phyloP scores from a whole-genome alignment of 2,888 invertebrate genomes.

The Thereva unica region DNA sequence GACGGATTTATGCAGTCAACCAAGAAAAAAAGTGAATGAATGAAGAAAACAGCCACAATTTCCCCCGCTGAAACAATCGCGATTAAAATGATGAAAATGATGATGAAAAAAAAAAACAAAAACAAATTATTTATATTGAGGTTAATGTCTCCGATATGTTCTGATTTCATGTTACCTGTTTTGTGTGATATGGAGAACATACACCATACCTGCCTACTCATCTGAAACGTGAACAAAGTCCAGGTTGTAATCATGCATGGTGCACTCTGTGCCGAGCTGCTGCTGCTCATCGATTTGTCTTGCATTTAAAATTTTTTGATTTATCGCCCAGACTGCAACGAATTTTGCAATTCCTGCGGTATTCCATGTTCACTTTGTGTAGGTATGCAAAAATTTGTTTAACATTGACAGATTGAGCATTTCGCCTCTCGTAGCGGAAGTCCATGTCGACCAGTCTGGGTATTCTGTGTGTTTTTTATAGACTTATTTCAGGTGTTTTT shows the following conservation, averaged over 20 bases:
- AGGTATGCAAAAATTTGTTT: neutral
- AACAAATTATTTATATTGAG: neutral
- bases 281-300: conserved; percentile 11
- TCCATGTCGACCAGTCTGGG: too few relatives aligned
- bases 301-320: conserved; percentile 15
- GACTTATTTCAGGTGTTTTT: too few relatives aligned
- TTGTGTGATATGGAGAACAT: neutral
- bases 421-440: too few relatives aligned
- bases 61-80: too few relatives aligned
- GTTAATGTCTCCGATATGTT: conserved; percentile 10
- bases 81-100: too few relatives aligned
- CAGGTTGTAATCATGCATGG: neutral
- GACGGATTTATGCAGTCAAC: too few relatives aligned
- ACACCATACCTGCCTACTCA: too few relatives aligned
- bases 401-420: neutral
- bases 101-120: too few relatives aligned
- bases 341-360: conserved; percentile 12
- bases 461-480: too few relatives aligned
- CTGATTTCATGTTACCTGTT: conserved; percentile 2
- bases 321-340: neutral
- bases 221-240: neutral
- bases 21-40: too few relatives aligned
- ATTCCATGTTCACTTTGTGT: neutral
- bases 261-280: neutral
- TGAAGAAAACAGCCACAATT: too few relatives aligned